phyloP scores from a whole-genome alignment of 2,113 vertebrate species.

The Columba livia region DNA sequence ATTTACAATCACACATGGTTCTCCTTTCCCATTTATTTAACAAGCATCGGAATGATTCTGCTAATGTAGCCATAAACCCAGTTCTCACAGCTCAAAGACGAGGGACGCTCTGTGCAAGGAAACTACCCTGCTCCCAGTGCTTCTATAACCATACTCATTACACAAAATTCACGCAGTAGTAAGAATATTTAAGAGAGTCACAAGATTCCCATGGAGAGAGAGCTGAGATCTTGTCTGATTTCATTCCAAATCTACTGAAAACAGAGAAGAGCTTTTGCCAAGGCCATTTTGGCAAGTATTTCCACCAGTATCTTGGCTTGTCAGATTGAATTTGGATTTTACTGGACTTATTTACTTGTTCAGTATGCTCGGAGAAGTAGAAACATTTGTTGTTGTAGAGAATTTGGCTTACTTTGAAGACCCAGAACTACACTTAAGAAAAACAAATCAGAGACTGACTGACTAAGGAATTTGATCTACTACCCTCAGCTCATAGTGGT shows the following conservation, averaged over 20 bases:
- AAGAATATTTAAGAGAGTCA: neutral
- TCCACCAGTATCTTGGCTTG: neutral
- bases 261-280: conserved; percentile 16
- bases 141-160: neutral
- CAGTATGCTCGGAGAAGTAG: neutral
- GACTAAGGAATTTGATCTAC: conserved; percentile 6
- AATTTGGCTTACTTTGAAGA: conserved; percentile 27
- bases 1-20: neutral
- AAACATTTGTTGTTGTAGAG: conserved; percentile 34
- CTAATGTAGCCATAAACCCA: neutral
- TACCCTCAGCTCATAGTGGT: neutral
- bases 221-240: conserved; percentile 26
- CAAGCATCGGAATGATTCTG: neutral
- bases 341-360: conserved; percentile 23
- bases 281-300: conserved; percentile 24
- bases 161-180: neutral
- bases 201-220: conserved; percentile 12
- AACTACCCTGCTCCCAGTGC: neutral
- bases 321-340: conserved; percentile 34
- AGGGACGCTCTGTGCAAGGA: neutral
- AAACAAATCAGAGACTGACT: conserved; percentile 18
- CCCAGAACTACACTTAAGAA: neutral
- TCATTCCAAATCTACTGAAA: conserved; percentile 33
- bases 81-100: neutral
- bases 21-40: neutral